phyloP scores from a whole-genome alignment of 2,113 vertebrate genomes.

The Apistogramma diplotaenia region DNA sequence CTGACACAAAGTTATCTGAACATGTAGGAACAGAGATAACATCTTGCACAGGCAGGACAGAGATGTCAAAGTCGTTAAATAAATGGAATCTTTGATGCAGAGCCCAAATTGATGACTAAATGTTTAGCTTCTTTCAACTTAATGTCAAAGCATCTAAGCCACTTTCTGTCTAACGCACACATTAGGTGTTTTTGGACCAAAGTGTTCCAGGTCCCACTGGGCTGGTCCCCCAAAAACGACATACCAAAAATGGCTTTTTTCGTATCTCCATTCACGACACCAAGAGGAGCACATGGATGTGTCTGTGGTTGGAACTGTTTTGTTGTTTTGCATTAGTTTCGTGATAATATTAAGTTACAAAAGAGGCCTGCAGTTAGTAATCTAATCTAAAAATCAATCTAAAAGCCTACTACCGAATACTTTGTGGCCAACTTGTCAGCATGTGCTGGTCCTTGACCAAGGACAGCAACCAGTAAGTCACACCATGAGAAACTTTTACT shows the following conservation, averaged over 20 bases:
- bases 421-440: not conserved
- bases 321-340: not conserved
- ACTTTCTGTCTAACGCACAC: not conserved
- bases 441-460: not conserved
- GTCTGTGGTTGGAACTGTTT: not conserved
- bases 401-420: not conserved
- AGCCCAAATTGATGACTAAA: not conserved
- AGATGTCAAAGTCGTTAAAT: slow-evolving; percentile 30
- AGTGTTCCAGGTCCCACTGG: not conserved
- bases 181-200: not conserved
- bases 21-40: slow-evolving; percentile 1
- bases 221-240: not conserved
- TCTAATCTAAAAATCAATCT: not conserved
- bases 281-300: not conserved
- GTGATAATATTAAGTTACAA: not conserved
- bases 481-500: not conserved
- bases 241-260: not conserved
- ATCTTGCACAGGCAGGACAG: slow-evolving; percentile 33
- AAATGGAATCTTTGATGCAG: slow-evolving; percentile 3
- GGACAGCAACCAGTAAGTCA: not conserved
- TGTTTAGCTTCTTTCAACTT: not conserved
- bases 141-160: not conserved
- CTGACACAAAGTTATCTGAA: not conserved
- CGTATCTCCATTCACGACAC: not conserved
- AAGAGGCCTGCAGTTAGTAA: not conserved